Conservation (phyloP, 2,113 vertebrate species). For the Ondatra zibethicus region DNA sequence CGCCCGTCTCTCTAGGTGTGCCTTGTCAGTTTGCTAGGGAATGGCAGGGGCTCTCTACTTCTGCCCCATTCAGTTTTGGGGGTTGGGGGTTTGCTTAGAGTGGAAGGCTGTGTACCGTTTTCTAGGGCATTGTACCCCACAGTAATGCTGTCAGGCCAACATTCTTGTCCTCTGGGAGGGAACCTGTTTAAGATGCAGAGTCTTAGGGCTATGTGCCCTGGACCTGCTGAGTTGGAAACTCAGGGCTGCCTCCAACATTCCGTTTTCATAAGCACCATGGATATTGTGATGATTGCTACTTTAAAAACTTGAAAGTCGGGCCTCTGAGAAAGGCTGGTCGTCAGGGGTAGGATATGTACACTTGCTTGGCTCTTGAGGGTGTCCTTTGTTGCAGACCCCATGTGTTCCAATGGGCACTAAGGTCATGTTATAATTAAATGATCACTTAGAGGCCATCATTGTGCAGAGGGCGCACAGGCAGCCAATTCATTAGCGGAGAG, state of each 20-base stretch:
- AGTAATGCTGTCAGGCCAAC: neutral
- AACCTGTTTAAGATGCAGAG: neutral
- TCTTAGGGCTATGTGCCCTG: neutral
- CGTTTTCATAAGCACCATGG: neutral
- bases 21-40: neutral
- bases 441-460: conserved; percentile 61
- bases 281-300: neutral
- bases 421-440: conserved; percentile 38
- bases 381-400: neutral
- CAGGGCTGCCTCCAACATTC: neutral
- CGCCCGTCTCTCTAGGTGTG: neutral
- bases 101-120: neutral
- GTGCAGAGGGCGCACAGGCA: conserved; percentile 69
- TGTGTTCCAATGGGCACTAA: neutral
- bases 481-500: conserved; percentile 77
- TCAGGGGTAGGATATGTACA: neutral
- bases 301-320: neutral
- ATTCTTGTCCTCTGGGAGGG: neutral
- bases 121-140: neutral
- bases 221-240: neutral
- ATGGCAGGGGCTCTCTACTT: neutral
- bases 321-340: neutral
- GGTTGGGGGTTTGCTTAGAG: neutral
- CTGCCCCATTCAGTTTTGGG: neutral
- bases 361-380: neutral